Base-by-base conservation (phyloP, 2,113 vertebrate species). In the Phaethon lepturus region DNA sequence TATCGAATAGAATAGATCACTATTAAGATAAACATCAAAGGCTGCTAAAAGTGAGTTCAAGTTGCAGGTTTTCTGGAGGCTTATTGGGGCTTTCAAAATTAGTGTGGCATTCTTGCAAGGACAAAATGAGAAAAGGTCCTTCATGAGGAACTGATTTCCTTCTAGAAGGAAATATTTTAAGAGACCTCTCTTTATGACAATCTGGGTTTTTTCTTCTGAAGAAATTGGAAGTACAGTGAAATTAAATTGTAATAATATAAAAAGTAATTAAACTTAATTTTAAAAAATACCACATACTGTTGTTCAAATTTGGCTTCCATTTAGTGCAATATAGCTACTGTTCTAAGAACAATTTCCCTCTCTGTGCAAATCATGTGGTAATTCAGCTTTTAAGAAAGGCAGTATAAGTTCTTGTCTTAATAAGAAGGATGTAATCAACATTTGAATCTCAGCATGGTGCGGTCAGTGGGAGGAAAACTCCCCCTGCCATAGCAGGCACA, bases 41-140 rank as follows among this genome's bases (percentile, higher is more conserved):
- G 8, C 35, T 93, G 63, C 92, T 96, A 87, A 93, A 89, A 63
- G 52, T 87, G 62, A 96, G 53, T 76, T 69, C 52, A 90, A 53
- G 7, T 64, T 73, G 13, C 14, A 74, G 25, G 3, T 4, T 40
- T 60, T 95, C 56, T 81, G 2, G 31, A 67, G n/a, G 22, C 6
- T 89, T 89, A 91, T 90, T 74, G 59, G 16, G 90, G 23, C 45
- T 90, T 86, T 94, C 87, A 95, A 79, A 97, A 93, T 59, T 13
- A 71, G 5, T 60, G 25, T 66, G 64, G 4, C 52, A 55, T 13
- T 29, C 52, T 77, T 92, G 47, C 19, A 78, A 86, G n/a, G 42
- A 49, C n/a, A 76, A 72, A 80, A 52, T 26, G 5, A 73, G 26
- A 26, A 58, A 47, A 42, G 8, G 5, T 86, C 15, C 28, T 79